Conservation (phyloP, 2,113 vertebrate species). For the Ascaphus truei region DNA sequence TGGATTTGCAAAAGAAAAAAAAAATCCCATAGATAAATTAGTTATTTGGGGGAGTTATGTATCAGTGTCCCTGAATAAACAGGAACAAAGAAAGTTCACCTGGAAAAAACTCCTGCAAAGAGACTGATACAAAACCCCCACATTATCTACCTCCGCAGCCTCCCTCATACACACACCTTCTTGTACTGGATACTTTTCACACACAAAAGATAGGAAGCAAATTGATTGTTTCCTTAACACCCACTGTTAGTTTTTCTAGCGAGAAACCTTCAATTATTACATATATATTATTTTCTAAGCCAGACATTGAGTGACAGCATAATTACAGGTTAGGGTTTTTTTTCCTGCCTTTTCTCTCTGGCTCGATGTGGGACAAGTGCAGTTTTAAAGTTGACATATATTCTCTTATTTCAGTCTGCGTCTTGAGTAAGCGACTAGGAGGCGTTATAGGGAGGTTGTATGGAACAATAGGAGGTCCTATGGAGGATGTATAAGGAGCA, state of each 20-base stretch:
- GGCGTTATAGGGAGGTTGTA: too few species aligned
- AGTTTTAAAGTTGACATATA: conserved; percentile 32
- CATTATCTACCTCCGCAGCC: too few species aligned
- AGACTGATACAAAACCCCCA: too few species aligned
- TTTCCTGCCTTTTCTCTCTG: conserved; percentile 2
- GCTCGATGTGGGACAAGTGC: conserved; percentile 40
- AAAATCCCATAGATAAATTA: too few species aligned
- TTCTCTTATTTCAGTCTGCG: not conserved
- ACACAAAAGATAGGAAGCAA: not conserved
- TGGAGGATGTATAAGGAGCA: too few species aligned
- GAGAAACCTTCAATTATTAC: conserved; percentile 32
- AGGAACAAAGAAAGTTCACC: too few species aligned
- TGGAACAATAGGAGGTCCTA: too few species aligned
- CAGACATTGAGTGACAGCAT: conserved; percentile 42
- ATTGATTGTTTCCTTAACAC: conserved; percentile 1
- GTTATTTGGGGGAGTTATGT: too few species aligned
- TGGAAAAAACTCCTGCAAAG: too few species aligned
- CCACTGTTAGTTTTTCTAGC: conserved; percentile 28
- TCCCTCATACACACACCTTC: not conserved
- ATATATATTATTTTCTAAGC: conserved; percentile 24
- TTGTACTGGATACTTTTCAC: not conserved
- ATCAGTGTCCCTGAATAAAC: too few species aligned
- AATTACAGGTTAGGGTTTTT: conserved; percentile 25
- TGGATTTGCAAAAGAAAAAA: too few species aligned
- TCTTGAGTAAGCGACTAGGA: too few species aligned